Percentiles rank a stretch among this genome's conserved stretches.
phyloP scores from a whole-genome alignment of 2,888 invertebrate species.

The Platypus cylindrus region DNA sequence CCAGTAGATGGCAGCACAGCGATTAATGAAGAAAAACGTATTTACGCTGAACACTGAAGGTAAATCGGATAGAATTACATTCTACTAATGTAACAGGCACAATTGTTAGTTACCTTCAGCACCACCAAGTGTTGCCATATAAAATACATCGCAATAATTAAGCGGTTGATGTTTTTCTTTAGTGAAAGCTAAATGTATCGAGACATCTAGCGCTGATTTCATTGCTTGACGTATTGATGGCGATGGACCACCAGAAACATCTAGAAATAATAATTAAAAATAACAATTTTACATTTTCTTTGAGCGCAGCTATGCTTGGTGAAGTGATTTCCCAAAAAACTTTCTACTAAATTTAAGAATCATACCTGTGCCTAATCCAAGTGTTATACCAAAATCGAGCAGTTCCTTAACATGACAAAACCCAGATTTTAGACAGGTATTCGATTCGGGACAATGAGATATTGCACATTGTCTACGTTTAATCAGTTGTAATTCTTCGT shows the following conservation, averaged over 20 bases:
- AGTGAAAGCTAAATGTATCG: slow-evolving; percentile 51
- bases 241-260: slow-evolving; percentile 72
- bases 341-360: background rate
- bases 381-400: slow-evolving; percentile 48
- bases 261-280: slow-evolving; percentile 35
- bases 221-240: slow-evolving; percentile 65
- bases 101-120: slow-evolving; percentile 49
- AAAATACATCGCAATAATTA: slow-evolving; percentile 64
- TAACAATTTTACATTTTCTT: background rate
- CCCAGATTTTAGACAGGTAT: slow-evolving; percentile 68
- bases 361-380: slow-evolving; percentile 78
- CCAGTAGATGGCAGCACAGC: too few relatives aligned
- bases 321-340: too few relatives aligned
- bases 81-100: background rate
- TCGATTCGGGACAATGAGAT: slow-evolving; percentile 81
- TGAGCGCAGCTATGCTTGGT: too few relatives aligned
- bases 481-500: slow-evolving; percentile 54
- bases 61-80: too few relatives aligned
- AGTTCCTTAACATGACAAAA: slow-evolving; percentile 63
- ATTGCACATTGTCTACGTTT: slow-evolving; percentile 50
- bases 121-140: slow-evolving; percentile 77
- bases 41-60: too few relatives aligned
- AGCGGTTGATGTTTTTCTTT: slow-evolving; percentile 37
- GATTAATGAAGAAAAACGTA: too few relatives aligned
- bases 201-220: slow-evolving; percentile 58